Base-by-base conservation (phyloP, 2,888 invertebrate species). In the Drosophila recens region DNA sequence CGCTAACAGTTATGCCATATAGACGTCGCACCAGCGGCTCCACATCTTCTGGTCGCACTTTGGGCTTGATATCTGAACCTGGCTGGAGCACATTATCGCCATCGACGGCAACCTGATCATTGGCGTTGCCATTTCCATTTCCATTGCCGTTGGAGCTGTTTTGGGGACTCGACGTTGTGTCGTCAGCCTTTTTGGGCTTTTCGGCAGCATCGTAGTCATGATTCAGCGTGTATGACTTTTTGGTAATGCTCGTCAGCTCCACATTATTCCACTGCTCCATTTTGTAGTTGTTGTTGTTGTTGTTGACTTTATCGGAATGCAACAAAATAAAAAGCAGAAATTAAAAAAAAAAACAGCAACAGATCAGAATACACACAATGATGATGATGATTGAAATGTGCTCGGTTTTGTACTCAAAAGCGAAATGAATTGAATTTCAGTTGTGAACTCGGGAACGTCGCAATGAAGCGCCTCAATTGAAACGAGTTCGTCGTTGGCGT, bases 1-100 rank as follows among this genome's bases (percentile, higher is more conserved):
- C 89, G 51, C 85, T 90, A 8, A 90, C 79, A 1, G 91, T 92
- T 34, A 93, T 92, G 36, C 93, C 93, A 72, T 93, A 93, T 2
- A 93, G 80, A 0, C 93, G 90, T 42, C 92, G 90, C 27, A 90
- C 83, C 48, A 93, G 67, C 11, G 90, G 87, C 75, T 91, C 88
- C 3, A 91, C 92, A 64, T 91, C 84, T 15, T 90, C 90, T 20
- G 75, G 69, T 3, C 80, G 71, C 9, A 92, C 79, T 52, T 90
- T 90, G 0, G 93, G 93, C 62, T 90, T 90, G 33, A 93, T 92
- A 76, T 91, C 90, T 1, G 90, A 90, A 3, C 93, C 93, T 0
- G 93, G 93, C 63, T 92, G 81, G 2, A 93, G 84, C 10, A 90
- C 48, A 3, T 81, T 57, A 57, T 70, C 75, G 30, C 36, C 67